A percentile compares a stretch with the other conserved stretches of the same genome.
Evolutionary conservation across 37 sponge, comb jelly and placozoan genomes (phyloP).

Genomic region (Bolinopsis microptera): DNA sequence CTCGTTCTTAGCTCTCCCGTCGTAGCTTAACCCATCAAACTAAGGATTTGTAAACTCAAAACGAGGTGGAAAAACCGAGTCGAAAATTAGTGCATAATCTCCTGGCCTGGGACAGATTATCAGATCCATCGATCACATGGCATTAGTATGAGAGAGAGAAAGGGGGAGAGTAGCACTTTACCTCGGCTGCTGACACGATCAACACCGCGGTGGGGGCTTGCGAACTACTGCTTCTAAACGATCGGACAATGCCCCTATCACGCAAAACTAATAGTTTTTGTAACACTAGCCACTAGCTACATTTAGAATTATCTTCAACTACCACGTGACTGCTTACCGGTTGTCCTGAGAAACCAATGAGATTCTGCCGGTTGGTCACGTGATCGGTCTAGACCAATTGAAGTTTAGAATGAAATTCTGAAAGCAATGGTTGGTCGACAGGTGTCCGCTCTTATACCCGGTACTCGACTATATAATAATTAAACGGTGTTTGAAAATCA

Average conservation of each 20-base stretch:
- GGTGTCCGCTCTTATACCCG: slow-evolving; percentile 41
- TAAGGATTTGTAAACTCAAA: neutral
- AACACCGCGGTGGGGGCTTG: neutral
- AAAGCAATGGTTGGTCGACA: slow-evolving; percentile 48
- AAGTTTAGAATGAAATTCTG: neutral
- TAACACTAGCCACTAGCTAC: slow-evolving; percentile 52
- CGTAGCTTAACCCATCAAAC: neutral
- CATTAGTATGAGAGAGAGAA: neutral
- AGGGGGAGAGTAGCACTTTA: neutral
- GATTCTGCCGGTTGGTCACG: neutral
- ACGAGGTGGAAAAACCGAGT: neutral
- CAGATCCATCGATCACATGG: neutral
- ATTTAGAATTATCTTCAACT: slow-evolving; percentile 15
- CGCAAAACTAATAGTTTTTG: slow-evolving; percentile 21
- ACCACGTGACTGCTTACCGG: slow-evolving; percentile 44
- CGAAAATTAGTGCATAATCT: neutral
- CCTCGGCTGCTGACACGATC: neutral
- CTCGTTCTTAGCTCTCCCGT: neutral
- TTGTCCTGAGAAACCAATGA: neutral
- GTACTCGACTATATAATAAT: slow-evolving; percentile 17
- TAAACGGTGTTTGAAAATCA: slow-evolving; percentile 65
- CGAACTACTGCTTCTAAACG: neutral
- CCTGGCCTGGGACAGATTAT: neutral
- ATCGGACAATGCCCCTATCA: neutral
- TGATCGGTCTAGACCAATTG: neutral